Conservation (phyloP, 2,113 vertebrate species). For the Dromas ardeola region DNA sequence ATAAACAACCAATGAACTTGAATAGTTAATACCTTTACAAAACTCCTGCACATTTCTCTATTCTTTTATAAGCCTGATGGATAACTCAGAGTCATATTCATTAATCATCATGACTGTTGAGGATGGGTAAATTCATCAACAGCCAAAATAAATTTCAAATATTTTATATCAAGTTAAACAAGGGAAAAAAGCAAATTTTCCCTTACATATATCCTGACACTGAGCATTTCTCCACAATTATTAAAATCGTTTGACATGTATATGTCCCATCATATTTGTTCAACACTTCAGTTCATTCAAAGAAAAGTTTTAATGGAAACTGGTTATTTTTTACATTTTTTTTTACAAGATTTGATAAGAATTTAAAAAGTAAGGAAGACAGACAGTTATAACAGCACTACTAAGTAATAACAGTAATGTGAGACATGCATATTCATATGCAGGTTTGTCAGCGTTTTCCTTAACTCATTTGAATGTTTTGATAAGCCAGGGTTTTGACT, state of each 20-base stretch:
- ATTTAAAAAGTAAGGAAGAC: not conserved
- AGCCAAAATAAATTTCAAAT: not conserved
- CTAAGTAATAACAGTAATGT: not conserved
- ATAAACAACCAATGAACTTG: not conserved
- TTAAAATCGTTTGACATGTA: not conserved
- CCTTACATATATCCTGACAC: not conserved
- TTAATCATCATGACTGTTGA: not conserved
- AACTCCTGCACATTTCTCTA: not conserved
- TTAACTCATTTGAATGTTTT: not conserved
- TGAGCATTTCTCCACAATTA: not conserved
- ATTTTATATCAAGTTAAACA: not conserved
- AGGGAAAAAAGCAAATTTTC: fast-evolving
- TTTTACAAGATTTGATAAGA: not conserved
- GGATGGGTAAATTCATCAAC: not conserved
- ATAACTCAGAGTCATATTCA: not conserved
- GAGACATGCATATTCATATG: not conserved
- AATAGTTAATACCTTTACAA: not conserved
- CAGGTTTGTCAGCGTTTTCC: not conserved
- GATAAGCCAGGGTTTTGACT: not conserved
- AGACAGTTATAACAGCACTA: not conserved
- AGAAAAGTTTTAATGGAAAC: not conserved
- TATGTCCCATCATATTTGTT: not conserved
- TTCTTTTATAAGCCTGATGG: not conserved
- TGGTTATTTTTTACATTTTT: not conserved
- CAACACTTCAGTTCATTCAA: not conserved